These are phyloP conservation scores for Gobionotothen gibberifrons DNA, from an alignment of 2,797 vertebrate genomes.

Conservation along the genomic window DNA sequence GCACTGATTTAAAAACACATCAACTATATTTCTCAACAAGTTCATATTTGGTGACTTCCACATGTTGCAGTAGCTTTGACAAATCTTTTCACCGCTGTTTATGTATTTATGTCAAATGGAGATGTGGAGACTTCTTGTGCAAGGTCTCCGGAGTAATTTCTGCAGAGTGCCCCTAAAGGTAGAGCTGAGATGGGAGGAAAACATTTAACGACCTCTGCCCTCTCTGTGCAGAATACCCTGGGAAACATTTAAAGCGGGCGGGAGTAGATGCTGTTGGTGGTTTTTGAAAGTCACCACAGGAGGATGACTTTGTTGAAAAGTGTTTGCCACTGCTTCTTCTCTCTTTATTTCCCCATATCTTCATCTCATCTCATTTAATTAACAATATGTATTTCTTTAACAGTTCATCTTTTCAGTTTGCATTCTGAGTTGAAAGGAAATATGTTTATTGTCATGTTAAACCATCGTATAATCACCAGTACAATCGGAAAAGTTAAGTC, in stretches of 20 bases:
- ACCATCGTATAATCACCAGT: conserved; percentile 6
- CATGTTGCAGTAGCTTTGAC: conserved; percentile 12
- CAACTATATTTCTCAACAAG: conserved; percentile 17
- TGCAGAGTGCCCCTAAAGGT: conserved; percentile 60
- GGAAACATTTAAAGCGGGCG: conserved; percentile 59
- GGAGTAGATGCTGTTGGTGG: conserved; percentile 44
- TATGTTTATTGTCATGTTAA: conserved; percentile 18
- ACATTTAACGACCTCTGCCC: conserved; percentile 56
- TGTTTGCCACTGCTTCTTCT: conserved; percentile 19
- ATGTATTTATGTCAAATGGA: conserved; percentile 57
- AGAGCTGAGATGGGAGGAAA: conserved; percentile 56
- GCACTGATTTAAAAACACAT: conserved; percentile 11
- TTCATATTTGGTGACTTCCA: conserved; percentile 7
- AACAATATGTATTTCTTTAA: conserved; percentile 11
- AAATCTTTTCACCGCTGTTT: conserved; percentile 44
- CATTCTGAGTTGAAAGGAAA: conserved; percentile 21
- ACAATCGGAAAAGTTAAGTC: conserved; percentile 15
- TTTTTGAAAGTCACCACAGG: conserved; percentile 52
- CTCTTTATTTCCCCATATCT: conserved; percentile 7
- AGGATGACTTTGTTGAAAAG: conserved; percentile 46
- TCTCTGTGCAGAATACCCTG: conserved; percentile 49
- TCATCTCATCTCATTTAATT: conserved; percentile 12
- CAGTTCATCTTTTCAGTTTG: conserved; percentile 20
- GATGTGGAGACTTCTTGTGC: conserved; percentile 41
- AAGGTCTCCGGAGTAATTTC: conserved; percentile 61